Conservation (phyloP, 2,113 vertebrate genomes). For the Notothenia coriiceps region DNA sequence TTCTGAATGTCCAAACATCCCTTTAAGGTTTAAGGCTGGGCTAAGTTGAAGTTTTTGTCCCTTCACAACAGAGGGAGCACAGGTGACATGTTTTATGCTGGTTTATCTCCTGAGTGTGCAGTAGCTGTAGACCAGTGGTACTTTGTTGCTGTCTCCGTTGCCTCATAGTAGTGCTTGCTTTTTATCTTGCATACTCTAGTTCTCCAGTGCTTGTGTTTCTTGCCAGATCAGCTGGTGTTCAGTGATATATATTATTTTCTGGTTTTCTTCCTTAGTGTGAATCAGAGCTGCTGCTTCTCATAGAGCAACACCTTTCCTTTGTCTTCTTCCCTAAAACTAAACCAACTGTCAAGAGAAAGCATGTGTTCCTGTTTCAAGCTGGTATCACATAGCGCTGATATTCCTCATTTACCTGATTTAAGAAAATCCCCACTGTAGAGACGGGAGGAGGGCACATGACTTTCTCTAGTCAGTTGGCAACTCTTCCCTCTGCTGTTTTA, state of each 20-base stretch:
- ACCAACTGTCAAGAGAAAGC: slow-evolving; percentile 59
- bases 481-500: neutral
- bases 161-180: neutral
- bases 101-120: neutral
- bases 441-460: neutral
- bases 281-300: slow-evolving; percentile 1
- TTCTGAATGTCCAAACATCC: neutral
- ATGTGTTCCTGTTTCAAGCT: slow-evolving; percentile 46
- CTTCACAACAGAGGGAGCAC: neutral
- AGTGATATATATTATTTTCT: neutral
- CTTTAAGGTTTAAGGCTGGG: neutral
- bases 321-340: slow-evolving; percentile 21
- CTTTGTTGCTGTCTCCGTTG: neutral
- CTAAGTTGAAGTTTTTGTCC: neutral
- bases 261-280: neutral
- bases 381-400: neutral
- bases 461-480: slow-evolving; percentile 61
- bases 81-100: neutral
- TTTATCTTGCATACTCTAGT: neutral
- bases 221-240: neutral
- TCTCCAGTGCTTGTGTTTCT: slow-evolving; percentile 9
- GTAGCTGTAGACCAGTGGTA: neutral
- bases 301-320: neutral
- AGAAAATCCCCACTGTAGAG: slow-evolving; percentile 3
- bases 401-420: neutral